A percentile compares a stretch with the other conserved stretches of the same genome.
phyloP scores from a whole-genome alignment of 2,797 vertebrate species.

The Sarcoramphus papa region DNA sequence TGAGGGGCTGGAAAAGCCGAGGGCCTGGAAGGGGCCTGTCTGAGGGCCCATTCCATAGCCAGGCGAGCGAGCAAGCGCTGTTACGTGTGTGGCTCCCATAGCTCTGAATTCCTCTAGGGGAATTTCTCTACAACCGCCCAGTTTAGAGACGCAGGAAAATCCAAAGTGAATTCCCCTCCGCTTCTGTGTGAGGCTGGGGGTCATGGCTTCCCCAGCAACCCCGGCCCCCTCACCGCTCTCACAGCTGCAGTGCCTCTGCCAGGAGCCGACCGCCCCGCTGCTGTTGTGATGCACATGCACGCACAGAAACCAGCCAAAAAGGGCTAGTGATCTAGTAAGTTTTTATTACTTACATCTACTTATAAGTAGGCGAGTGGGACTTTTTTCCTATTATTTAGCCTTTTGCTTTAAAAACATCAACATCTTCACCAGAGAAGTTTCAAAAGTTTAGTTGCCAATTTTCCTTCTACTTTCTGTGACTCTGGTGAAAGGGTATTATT shows the following conservation, averaged over 20 bases:
- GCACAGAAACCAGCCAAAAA: not conserved
- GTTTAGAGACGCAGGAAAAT: not conserved
- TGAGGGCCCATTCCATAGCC: not conserved
- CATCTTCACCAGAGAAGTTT: not conserved
- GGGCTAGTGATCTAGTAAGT: not conserved
- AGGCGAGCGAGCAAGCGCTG: rapidly evolving
- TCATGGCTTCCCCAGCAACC: not conserved
- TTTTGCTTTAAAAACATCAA: slow-evolving; percentile 26
- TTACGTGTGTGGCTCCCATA: not conserved
- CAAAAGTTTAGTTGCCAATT: slow-evolving; percentile 41
- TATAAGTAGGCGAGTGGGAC: not conserved
- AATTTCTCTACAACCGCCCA: not conserved
- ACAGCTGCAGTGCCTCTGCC: not conserved
- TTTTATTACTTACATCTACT: not conserved
- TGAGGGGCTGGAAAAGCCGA: not conserved
- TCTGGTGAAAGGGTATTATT: slow-evolving; percentile 66
- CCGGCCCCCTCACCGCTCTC: not conserved
- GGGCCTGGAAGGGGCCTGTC: too few species aligned
- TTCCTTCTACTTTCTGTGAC: slow-evolving; percentile 37
- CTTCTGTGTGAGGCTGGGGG: not conserved
- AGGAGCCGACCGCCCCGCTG: rapidly evolving
- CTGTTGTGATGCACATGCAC: not conserved
- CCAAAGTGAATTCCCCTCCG: not conserved
- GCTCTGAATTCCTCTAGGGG: not conserved
- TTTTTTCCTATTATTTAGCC: not conserved